A percentile compares a stretch with the other conserved stretches of the same genome.
phyloP scores from a whole-genome alignment of 35 echinoderm and acorn worm species.

The Stichopus chloronotus region DNA sequence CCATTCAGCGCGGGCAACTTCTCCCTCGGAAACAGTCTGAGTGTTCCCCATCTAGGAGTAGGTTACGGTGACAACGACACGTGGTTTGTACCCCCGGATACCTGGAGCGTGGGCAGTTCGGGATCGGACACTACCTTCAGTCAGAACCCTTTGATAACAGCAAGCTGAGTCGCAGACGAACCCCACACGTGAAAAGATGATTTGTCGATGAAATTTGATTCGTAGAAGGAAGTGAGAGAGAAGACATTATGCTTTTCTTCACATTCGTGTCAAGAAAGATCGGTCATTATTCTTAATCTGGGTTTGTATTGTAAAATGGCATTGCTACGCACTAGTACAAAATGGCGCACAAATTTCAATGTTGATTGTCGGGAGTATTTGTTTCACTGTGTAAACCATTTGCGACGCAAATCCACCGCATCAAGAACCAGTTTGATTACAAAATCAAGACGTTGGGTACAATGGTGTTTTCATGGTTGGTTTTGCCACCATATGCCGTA shows the following conservation, averaged over 20 bases:
- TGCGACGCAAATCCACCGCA: not conserved
- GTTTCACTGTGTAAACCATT: not conserved
- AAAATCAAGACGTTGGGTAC: no score
- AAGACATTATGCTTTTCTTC: not conserved
- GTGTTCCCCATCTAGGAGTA: conserved; percentile 52
- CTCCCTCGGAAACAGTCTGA: conserved; percentile 48
- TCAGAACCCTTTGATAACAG: conserved; percentile 45
- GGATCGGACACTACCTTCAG: conserved; percentile 44
- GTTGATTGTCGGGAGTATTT: not conserved
- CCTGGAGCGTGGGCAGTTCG: conserved; percentile 32
- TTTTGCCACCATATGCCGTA: no score
- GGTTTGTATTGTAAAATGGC: not conserved
- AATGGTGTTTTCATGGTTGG: no score
- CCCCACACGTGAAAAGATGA: not conserved
- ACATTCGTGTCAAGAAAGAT: not conserved
- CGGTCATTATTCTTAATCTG: not conserved
- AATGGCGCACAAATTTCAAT: conserved; percentile 8
- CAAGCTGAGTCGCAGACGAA: conserved; percentile 6
- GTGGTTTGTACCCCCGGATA: conserved; percentile 53
- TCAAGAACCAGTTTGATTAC: no score
- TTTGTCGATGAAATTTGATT: not conserved
- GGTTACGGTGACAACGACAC: conserved; percentile 47
- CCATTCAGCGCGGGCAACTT: conserved; percentile 27
- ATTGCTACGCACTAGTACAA: conserved; percentile 17
- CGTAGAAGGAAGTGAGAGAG: not conserved